Conservation (phyloP, 1,140 invertebrate genomes). For the Eulimnadia texana region DNA sequence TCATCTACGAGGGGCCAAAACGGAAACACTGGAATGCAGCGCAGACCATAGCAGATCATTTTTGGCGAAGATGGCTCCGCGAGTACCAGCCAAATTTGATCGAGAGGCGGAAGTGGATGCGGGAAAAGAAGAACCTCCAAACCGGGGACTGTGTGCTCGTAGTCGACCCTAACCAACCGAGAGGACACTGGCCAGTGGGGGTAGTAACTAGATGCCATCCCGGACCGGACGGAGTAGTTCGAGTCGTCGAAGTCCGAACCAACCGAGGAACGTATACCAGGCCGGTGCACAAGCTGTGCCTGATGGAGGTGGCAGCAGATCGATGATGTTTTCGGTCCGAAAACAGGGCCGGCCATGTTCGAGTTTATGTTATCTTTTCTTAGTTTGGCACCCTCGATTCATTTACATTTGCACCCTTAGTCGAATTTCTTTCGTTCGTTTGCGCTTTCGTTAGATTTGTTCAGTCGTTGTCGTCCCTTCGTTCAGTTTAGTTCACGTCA, state of each 20-base stretch:
- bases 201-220: neutral
- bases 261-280: neutral
- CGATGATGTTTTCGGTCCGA: neutral
- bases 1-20: neutral
- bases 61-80: neutral
- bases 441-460: too few species aligned
- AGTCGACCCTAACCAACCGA: neutral
- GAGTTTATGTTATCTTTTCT: neutral
- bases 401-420: too few species aligned
- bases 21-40: neutral
- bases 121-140: neutral
- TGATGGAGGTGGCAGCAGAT: neutral
- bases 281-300: neutral
- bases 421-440: too few species aligned
- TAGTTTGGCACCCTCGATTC: too few species aligned
- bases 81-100: neutral
- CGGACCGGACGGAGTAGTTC: conserved; percentile 7
- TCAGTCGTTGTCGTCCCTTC: too few species aligned
- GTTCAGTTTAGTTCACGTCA: too few species aligned
- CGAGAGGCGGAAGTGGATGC: neutral
- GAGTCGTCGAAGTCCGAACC: neutral
- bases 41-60: neutral
- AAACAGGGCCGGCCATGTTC: neutral
- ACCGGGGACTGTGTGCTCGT: neutral
- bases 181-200: conserved; percentile 10